Percentiles rank a stretch among this genome's conserved stretches.
Conservation (phyloP, 2,797 vertebrate genomes). For the Sardinella longiceps region DNA sequence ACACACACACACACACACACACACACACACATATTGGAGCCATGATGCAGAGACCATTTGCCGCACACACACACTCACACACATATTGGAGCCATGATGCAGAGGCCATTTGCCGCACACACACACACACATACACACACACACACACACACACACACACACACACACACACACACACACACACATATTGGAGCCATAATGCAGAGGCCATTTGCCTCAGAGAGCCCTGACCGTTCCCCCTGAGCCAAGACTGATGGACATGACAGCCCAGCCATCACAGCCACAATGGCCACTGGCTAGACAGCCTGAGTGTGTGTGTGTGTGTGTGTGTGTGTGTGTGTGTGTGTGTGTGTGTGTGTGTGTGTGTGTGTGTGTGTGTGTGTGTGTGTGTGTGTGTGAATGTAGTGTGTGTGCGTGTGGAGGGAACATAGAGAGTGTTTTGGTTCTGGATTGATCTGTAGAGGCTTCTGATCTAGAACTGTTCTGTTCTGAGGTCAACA, state of each 20-base stretch:
- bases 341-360: too few species aligned
- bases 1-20: too few species aligned
- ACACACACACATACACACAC: too few species aligned
- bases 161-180: too few species aligned
- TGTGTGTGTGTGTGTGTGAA: background rate
- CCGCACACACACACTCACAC: too few species aligned
- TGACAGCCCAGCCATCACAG: conserved; percentile 64
- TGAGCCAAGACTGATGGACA: conserved; percentile 60
- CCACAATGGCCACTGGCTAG: conserved; percentile 55
- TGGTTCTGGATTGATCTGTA: conserved; percentile 57
- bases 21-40: too few species aligned
- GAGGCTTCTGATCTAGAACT: conserved; percentile 27
- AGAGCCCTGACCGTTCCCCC: conserved; percentile 60
- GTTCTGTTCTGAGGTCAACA: too few species aligned
- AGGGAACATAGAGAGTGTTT: too few species aligned
- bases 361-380: too few species aligned
- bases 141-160: too few species aligned
- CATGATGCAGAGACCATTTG: too few species aligned
- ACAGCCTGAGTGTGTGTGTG: conserved; percentile 21
- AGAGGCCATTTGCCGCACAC: conserved; percentile 55
- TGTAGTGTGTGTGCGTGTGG: conserved; percentile 47
- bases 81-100: conserved; percentile 61
- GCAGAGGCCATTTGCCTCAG: conserved; percentile 53
- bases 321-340: background rate
- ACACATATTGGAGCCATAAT: conserved; percentile 61